phyloP scores from a whole-genome alignment of 2,113 vertebrate species.

The Clupea harengus region DNA sequence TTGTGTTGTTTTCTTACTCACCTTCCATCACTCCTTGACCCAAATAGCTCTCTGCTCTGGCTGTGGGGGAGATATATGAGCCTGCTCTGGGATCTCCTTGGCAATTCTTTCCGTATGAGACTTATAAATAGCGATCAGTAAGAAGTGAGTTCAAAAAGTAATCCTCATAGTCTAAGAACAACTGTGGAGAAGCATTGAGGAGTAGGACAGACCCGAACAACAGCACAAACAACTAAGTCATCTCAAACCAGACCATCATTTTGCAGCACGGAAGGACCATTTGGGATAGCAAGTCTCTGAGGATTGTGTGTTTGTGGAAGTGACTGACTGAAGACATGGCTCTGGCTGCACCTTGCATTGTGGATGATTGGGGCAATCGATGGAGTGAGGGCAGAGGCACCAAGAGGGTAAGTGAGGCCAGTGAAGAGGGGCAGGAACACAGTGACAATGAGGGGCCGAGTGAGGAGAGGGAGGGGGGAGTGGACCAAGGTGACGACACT shows the following conservation, averaged over 20 bases:
- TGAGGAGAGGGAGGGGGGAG: not conserved
- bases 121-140: not conserved
- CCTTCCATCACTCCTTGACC: slow-evolving; percentile 48
- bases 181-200: not conserved
- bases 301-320: not conserved
- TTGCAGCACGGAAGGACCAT: not conserved
- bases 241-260: not conserved
- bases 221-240: not conserved
- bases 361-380: no score
- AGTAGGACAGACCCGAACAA: not conserved
- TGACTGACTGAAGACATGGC: not conserved
- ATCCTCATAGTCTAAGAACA: not conserved
- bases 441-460: not conserved
- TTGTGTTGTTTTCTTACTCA: not conserved
- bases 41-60: slow-evolving; percentile 51
- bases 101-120: not conserved
- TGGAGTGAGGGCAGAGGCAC: no score
- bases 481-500: not conserved
- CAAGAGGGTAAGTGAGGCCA: not conserved
- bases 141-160: not conserved
- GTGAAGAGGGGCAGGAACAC: not conserved
- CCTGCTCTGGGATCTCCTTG: no score
- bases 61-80: no score
- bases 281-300: not conserved
- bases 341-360: not conserved